phyloP scores from a whole-genome alignment of 2,888 invertebrate species.

The Rotaria socialis region DNA sequence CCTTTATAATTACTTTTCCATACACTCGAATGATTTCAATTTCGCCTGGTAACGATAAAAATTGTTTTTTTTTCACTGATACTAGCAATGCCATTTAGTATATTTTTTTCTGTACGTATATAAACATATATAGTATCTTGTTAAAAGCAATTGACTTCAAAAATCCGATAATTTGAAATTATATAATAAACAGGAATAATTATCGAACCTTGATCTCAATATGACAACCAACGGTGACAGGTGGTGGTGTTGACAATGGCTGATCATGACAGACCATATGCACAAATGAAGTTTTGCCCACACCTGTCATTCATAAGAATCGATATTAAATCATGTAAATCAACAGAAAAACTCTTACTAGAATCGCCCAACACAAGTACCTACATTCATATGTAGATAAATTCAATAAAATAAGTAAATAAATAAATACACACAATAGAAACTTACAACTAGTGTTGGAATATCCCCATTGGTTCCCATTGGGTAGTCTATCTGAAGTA shows the following conservation, averaged over 20 bases:
- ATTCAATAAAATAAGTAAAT: background rate
- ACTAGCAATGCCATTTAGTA: too few relatives aligned
- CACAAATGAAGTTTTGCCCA: slow-evolving; percentile 90
- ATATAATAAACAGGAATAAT: background rate
- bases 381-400: background rate
- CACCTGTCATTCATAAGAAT: slow-evolving; percentile 65
- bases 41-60: too few relatives aligned
- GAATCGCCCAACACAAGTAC: slow-evolving; percentile 11
- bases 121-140: too few relatives aligned
- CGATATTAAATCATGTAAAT: background rate
- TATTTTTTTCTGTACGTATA: too few relatives aligned
- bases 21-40: too few relatives aligned
- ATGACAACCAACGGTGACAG: slow-evolving; percentile 92
- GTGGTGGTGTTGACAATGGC: slow-evolving; percentile 72
- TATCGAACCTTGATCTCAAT: slow-evolving; percentile 75
- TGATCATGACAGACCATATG: slow-evolving; percentile 83
- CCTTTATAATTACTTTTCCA: too few relatives aligned
- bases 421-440: background rate
- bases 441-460: slow-evolving; percentile 3
- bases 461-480: background rate
- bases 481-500: background rate
- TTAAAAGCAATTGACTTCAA: too few relatives aligned
- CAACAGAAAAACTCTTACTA: background rate
- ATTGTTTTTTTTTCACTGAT: too few relatives aligned
- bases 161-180: background rate